These are phyloP conservation scores for Boloria euphrosyne DNA, from an alignment of 2,888 invertebrate species.

Conservation along the genomic window DNA sequence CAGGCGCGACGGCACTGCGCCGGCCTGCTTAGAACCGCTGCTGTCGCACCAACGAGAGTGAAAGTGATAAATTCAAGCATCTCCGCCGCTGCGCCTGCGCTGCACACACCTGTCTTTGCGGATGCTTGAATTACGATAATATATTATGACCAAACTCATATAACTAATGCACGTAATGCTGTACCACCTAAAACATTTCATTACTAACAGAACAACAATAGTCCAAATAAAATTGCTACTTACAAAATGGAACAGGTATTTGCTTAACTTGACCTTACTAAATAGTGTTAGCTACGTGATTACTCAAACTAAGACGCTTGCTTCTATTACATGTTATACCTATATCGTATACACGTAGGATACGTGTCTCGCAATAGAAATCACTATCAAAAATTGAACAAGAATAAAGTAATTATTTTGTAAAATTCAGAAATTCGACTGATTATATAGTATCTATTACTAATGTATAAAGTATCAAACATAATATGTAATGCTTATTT, in stretches of 20 bases:
- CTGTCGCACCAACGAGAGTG: slow-evolving; percentile 70
- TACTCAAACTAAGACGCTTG: slow-evolving; percentile 23
- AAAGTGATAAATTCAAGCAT: slow-evolving; percentile 75
- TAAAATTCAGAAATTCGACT: too few relatives aligned
- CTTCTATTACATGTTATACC: slow-evolving; percentile 21
- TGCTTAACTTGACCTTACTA: too few relatives aligned
- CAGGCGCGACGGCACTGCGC: slow-evolving; percentile 69
- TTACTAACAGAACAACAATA: not conserved
- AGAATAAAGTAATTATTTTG: too few relatives aligned
- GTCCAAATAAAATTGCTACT: too few relatives aligned
- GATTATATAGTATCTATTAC: too few relatives aligned
- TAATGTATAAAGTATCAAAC: not conserved
- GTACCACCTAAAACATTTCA: slow-evolving; percentile 27
- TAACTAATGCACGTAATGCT: slow-evolving; percentile 36
- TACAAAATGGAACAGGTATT: too few relatives aligned
- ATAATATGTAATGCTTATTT: slow-evolving; percentile 11
- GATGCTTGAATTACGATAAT: slow-evolving; percentile 40
- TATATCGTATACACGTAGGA: too few relatives aligned
- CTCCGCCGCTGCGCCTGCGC: slow-evolving; percentile 49
- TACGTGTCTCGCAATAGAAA: too few relatives aligned
- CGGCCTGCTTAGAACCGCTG: slow-evolving; percentile 53
- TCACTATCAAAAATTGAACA: not conserved
- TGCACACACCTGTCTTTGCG: slow-evolving; percentile 63
- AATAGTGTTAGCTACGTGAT: not conserved
- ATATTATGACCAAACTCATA: not conserved